Percentiles rank a stretch among this genome's conserved stretches.
phyloP scores from a whole-genome alignment of 2,888 invertebrate species.

The Diabrotica balteata region DNA sequence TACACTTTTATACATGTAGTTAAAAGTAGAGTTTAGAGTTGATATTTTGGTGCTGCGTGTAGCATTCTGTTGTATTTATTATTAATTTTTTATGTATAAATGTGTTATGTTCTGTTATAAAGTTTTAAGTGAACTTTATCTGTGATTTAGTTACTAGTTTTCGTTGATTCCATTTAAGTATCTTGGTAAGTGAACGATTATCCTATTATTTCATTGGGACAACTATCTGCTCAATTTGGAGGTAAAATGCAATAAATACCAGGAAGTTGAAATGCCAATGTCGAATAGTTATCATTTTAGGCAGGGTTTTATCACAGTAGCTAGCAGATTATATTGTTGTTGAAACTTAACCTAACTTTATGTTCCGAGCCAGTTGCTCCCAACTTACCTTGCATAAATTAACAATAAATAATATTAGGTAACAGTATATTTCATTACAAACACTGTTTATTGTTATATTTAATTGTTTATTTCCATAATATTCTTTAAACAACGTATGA shows the following conservation, averaged over 20 bases:
- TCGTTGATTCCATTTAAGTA: slow-evolving; percentile 11
- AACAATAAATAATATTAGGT: no score
- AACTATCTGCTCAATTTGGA: not conserved
- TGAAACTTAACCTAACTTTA: slow-evolving; percentile 1
- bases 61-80: slow-evolving; percentile 31
- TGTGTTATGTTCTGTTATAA: slow-evolving; percentile 25
- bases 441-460: no score
- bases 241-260: slow-evolving; percentile 1
- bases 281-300: no score
- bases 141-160: slow-evolving; percentile 35
- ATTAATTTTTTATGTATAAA: slow-evolving; percentile 30
- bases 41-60: slow-evolving; percentile 32
- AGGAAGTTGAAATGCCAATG: not conserved
- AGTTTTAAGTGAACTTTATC: slow-evolving; percentile 34
- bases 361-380: no score
- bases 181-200: slow-evolving; percentile 18
- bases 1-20: slow-evolving; percentile 28
- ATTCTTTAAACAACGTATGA: no score
- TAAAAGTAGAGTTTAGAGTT: slow-evolving; percentile 24
- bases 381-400: no score
- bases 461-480: no score
- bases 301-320: no score
- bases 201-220: not conserved
- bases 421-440: no score
- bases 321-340: not conserved